Percentiles rank a stretch among this genome's conserved stretches.
Evolutionary conservation across 1,140 invertebrate genomes (phyloP).

Genomic region (Neotoxoptera formosana): DNA sequence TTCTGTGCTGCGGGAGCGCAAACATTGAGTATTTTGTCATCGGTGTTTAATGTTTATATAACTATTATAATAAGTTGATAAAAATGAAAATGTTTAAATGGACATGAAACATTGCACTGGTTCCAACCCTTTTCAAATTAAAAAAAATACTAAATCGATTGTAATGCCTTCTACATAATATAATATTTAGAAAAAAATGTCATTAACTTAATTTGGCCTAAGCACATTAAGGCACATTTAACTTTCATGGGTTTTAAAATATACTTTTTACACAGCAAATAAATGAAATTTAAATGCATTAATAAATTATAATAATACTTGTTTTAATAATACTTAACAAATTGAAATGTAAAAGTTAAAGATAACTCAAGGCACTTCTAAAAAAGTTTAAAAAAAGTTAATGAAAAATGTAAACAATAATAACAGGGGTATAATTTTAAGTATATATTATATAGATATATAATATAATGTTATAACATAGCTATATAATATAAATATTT

Average conservation of each 20-base stretch:
- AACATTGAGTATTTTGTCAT: not conserved
- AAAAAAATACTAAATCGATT: not conserved
- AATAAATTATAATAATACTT: conserved; percentile 27
- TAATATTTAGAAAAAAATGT: not conserved
- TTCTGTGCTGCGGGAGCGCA: not conserved
- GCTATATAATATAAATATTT: conserved; percentile 15
- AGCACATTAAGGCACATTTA: conserved; percentile 53
- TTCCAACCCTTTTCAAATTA: not conserved
- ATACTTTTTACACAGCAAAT: conserved; percentile 18
- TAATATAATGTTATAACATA: not conserved
- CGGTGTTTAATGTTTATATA: not conserved
- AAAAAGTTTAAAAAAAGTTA: conserved; percentile 1
- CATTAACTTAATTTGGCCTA: conserved; percentile 48
- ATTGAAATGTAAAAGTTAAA: conserved; percentile 22
- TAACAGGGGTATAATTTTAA: conserved; percentile 14
- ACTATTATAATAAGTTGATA: not conserved
- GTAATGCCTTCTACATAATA: not conserved
- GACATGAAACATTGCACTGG: not conserved
- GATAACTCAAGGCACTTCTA: conserved; percentile 57
- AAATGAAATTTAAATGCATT: conserved; percentile 31
- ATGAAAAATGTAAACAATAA: conserved; percentile 24
- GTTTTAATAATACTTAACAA: not conserved
- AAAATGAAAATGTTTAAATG: no score
- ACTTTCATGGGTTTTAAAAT: conserved; percentile 8
- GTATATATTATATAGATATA: conserved; percentile 10